Base-by-base conservation (phyloP, 2,888 invertebrate genomes). In the Pammene fasciana region DNA sequence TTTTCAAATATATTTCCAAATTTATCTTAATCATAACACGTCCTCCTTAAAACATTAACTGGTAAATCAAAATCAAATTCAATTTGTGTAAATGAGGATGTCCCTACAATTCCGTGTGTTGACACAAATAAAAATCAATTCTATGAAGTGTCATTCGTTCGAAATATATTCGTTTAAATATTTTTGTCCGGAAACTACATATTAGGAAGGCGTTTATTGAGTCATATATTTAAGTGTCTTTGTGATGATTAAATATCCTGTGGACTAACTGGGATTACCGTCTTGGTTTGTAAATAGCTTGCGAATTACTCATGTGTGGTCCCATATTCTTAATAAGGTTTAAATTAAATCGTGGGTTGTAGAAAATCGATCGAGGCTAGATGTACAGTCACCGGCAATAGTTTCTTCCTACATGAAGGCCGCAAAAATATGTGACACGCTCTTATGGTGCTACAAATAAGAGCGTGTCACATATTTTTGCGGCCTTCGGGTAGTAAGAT, bases 161-260 rank as follows among this genome's bases (percentile, higher is more conserved):
- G 80, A 84, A 84, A 83, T 83, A 81, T 79, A 86, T 87, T 85
- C 78, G 79, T 80, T 82, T 82, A 76, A 76, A 76, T 80, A 86
- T 89, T 86, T 62, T 83, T 80, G 80, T 85, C 85, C 86, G 87
- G 88, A 87, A 88, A 86, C 87, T 84, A 83, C 86, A 77, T 79
- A 75, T 76, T 74, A 79, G 77, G 75, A 79, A 77, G 84, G 82
- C 83, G 84, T 82, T 86, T 87, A 88, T 88, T 88, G 87, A 86
- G 83, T 87, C 83, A 88, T 87, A 86, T 85, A 86, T 87, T 82
- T 87, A 84, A 86, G 86, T 87, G 86, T 83, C 82, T 84, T 79
- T 76, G 77, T 82, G 84, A 87, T 90, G 89, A 91, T 90, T 90
- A 88, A 70, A 90, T 89, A 88, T 87, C 86, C 88, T 87, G 90